Evolutionary conservation across 2,888 invertebrate species (phyloP).

Genomic region (Chrysina gloriosa): DNA sequence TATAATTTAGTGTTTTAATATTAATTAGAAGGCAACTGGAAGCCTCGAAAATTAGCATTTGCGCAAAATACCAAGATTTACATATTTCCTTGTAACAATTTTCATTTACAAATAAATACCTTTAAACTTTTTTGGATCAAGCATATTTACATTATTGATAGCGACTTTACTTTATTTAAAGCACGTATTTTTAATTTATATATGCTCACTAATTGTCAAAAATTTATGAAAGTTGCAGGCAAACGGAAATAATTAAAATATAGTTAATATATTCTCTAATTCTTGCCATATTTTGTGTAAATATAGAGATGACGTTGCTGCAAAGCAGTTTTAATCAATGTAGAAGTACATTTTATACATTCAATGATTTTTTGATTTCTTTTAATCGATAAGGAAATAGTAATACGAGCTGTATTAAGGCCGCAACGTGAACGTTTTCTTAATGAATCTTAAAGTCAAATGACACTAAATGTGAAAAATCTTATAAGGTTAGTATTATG

Average conservation of each 20-base stretch:
- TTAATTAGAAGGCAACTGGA: conserved; percentile 10
- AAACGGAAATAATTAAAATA: background rate
- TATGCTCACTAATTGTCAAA: background rate
- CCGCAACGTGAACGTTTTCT: too few relatives aligned
- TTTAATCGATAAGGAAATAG: too few relatives aligned
- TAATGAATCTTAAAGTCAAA: too few relatives aligned
- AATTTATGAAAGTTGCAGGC: background rate
- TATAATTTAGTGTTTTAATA: conserved; percentile 12
- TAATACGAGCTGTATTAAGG: too few relatives aligned
- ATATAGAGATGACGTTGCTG: background rate
- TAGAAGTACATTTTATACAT: too few relatives aligned
- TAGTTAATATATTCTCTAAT: background rate
- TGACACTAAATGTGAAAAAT: too few relatives aligned
- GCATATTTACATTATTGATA: conserved; percentile 19
- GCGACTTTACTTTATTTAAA: conserved; percentile 10
- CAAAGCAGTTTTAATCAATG: too few relatives aligned
- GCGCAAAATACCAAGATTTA: conserved; percentile 28
- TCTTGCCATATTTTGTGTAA: background rate
- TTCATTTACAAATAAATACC: conserved; percentile 15
- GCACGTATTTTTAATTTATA: conserved; percentile 10
- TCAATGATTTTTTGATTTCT: too few relatives aligned
- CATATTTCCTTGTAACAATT: conserved; percentile 33
- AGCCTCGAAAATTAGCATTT: conserved; percentile 9
- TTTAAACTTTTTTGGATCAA: background rate
- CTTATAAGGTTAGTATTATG: too few relatives aligned